Conservation (phyloP, 2,888 invertebrate genomes). For the Melinopterus prodromus region DNA sequence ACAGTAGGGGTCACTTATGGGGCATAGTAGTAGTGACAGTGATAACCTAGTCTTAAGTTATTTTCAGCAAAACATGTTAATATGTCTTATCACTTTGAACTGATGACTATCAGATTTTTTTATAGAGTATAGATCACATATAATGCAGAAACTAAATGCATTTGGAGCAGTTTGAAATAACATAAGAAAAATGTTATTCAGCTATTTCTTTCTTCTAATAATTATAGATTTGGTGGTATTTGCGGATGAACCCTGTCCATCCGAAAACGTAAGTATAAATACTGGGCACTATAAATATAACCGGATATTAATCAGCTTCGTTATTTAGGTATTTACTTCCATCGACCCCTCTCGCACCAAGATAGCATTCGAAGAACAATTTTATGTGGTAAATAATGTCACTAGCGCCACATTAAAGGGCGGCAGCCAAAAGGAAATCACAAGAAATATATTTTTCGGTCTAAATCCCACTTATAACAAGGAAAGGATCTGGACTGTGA, state of each 20-base stretch:
- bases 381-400: not conserved
- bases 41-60: not conserved
- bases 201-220: not conserved
- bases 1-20: conserved; percentile 27
- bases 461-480: not conserved
- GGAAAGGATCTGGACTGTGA: not conserved
- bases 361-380: not conserved
- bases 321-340: not conserved
- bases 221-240: not conserved
- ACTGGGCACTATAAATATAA: not conserved
- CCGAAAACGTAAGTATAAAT: not conserved
- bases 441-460: not conserved
- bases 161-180: not conserved
- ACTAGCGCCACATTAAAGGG: not conserved
- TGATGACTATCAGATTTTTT: not conserved
- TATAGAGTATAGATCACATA: not conserved
- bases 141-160: too few species aligned
- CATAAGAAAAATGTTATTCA: not conserved
- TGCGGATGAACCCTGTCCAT: not conserved
- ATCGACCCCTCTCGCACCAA: not conserved
- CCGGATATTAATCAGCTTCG: not conserved
- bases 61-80: not conserved
- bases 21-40: too few species aligned
- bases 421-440: not conserved
- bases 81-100: not conserved